Conservation (phyloP, 2,888 invertebrate species). For the Nemurella pictetii region DNA sequence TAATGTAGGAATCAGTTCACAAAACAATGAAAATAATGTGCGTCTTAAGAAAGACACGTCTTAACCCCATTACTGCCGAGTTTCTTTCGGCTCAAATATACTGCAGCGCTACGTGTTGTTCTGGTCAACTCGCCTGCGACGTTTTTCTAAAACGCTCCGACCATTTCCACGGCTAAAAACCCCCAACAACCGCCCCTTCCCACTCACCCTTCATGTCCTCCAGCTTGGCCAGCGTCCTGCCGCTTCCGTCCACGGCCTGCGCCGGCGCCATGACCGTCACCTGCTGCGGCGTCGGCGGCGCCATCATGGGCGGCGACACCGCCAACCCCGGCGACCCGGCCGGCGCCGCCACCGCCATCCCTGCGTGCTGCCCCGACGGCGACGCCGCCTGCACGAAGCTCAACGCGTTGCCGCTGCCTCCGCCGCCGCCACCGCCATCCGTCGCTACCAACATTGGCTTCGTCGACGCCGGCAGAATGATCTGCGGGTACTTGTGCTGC, state of each 20-base stretch:
- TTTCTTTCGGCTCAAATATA: too few species aligned
- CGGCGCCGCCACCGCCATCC: slow-evolving; percentile 19
- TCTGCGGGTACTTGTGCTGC: slow-evolving; percentile 81
- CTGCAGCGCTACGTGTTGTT: too few species aligned
- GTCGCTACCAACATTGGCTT: slow-evolving; percentile 53
- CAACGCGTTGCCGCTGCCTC: neutral
- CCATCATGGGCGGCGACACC: slow-evolving; percentile 6
- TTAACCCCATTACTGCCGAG: too few species aligned
- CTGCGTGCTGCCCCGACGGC: slow-evolving; percentile 32
- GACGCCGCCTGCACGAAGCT: slow-evolving; percentile 38
- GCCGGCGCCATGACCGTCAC: slow-evolving; percentile 5
- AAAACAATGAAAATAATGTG: too few species aligned
- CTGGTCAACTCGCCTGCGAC: too few species aligned
- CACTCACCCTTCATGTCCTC: slow-evolving; percentile 83
- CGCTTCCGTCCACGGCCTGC: neutral
- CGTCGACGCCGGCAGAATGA: slow-evolving; percentile 75
- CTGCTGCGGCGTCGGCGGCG: slow-evolving; percentile 10
- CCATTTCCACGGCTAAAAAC: too few species aligned
- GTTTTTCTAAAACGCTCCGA: too few species aligned
- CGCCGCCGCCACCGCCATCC: slow-evolving; percentile 35
- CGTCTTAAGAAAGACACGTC: too few species aligned
- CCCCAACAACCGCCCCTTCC: too few species aligned
- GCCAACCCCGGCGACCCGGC: neutral
- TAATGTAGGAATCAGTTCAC: too few species aligned
- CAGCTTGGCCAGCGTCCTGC: slow-evolving; percentile 65